A percentile compares a stretch with the other conserved stretches of the same genome.
phyloP scores from a whole-genome alignment of 2,888 invertebrate genomes.

The Dichetophora obliterata region DNA sequence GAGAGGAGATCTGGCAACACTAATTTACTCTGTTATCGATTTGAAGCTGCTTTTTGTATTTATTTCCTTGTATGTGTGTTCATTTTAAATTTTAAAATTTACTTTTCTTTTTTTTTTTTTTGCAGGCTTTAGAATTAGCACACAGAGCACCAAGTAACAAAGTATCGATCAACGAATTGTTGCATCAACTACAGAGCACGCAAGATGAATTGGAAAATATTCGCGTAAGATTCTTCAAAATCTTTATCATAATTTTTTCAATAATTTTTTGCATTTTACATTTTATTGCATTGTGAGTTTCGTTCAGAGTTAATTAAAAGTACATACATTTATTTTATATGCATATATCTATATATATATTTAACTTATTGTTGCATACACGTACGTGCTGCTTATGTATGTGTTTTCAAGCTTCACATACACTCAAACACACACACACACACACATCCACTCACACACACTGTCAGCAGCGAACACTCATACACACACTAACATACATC shows the following conservation, averaged over 20 bases:
- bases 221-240: conserved; percentile 77
- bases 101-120: background rate
- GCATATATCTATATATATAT: conserved; percentile 35
- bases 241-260: conserved; percentile 66
- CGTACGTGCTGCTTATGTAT: conserved; percentile 18
- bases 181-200: conserved; percentile 86
- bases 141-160: conserved; percentile 76
- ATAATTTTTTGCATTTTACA: conserved; percentile 68
- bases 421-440: conserved; percentile 3
- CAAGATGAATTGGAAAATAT: conserved; percentile 89
- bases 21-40: too few relatives aligned
- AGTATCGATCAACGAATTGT: conserved; percentile 84
- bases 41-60: too few relatives aligned
- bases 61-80: too few relatives aligned
- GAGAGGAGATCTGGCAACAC: too few relatives aligned
- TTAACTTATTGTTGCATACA: background rate
- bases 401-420: background rate
- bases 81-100: too few relatives aligned
- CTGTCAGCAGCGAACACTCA: conserved; percentile 1
- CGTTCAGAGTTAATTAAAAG: conserved; percentile 16
- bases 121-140: conserved; percentile 70
- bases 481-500: conserved; percentile 30
- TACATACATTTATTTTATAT: conserved; percentile 36
- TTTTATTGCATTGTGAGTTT: conserved; percentile 59
- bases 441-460: too few relatives aligned